Percentiles rank a stretch among this genome's conserved stretches.
These are phyloP conservation scores for Disparrhopalites patrizii DNA, from an alignment of 2,888 invertebrate genomes.

Conservation along the genomic window DNA sequence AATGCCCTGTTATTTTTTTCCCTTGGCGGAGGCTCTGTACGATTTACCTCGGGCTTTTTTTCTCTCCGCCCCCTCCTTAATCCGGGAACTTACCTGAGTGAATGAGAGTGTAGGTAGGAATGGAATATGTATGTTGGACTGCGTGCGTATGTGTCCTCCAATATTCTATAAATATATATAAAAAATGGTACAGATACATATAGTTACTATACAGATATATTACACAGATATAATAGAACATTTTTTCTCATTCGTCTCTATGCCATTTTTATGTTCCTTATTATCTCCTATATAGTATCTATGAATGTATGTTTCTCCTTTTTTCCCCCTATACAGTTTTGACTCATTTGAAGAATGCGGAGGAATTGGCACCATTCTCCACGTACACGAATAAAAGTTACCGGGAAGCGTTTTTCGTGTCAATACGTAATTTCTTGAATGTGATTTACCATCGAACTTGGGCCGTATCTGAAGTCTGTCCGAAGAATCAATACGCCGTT, in stretches of 20 bases:
- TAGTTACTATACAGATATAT: not conserved
- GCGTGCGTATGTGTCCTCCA: too few species aligned
- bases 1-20: too few species aligned
- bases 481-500: conserved; percentile 48
- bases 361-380: conserved; percentile 44
- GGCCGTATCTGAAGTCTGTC: conserved; percentile 47
- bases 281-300: not conserved
- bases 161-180: too few species aligned
- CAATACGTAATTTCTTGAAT: conserved; percentile 48
- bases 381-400: conserved; percentile 47
- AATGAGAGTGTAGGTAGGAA: too few species aligned
- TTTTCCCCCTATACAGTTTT: conserved; percentile 33
- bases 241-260: too few species aligned
- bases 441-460: conserved; percentile 49
- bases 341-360: conserved; percentile 43
- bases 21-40: too few species aligned
- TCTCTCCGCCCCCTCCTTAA: too few species aligned
- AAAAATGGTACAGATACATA: not conserved
- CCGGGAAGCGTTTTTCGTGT: conserved; percentile 48
- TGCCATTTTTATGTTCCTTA: too few species aligned
- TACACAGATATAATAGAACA: not conserved
- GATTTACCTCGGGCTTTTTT: too few species aligned
- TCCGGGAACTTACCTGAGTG: too few species aligned
- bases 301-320: not conserved
- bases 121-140: too few species aligned